Conservation (phyloP, 2,797 vertebrate genomes). For the Poeciliopsis presidionis region DNA sequence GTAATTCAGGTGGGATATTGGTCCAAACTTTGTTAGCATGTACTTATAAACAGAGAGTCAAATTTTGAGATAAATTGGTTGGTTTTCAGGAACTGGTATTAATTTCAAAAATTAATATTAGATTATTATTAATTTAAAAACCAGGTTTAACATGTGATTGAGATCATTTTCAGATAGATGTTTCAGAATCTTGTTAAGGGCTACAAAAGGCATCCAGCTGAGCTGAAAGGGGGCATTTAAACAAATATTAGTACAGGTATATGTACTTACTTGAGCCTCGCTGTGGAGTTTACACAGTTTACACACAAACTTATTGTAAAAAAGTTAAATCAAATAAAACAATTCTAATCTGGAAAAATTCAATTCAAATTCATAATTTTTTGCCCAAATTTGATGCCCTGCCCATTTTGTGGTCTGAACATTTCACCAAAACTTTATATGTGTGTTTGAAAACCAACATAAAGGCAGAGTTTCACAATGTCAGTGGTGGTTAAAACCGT, state of each 20-base stretch:
- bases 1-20: neutral
- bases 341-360: neutral
- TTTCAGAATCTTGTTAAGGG: neutral
- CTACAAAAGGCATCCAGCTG: neutral
- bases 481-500: neutral
- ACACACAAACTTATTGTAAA: neutral
- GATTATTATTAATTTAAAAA: neutral
- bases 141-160: neutral
- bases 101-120: neutral
- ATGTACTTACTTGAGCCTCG: neutral
- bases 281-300: neutral
- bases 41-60: neutral
- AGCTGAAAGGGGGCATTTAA: neutral
- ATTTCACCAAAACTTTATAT: neutral
- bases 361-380: neutral
- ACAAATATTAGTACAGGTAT: neutral
- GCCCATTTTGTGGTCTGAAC: neutral
- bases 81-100: neutral
- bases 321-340: neutral
- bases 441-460: neutral
- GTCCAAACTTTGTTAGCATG: neutral
- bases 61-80: neutral
- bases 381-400: neutral
- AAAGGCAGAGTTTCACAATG: neutral
- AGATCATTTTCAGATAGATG: neutral